Evolutionary conservation across 2,888 invertebrate genomes (phyloP).

Genomic region (Ethmia dodecea): DNA sequence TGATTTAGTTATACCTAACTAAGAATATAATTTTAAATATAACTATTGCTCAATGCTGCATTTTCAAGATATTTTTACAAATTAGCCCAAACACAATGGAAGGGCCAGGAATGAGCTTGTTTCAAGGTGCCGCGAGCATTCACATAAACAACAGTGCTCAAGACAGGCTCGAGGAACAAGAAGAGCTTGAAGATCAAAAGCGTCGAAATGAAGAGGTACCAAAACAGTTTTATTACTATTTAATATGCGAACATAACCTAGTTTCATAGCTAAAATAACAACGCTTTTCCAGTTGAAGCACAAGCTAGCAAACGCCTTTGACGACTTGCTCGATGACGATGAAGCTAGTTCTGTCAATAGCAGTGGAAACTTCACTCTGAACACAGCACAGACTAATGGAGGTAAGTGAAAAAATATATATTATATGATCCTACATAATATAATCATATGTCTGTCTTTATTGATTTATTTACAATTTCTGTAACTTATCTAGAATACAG

Average conservation of each 20-base stretch:
- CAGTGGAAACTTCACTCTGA: conserved; percentile 65
- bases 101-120: conserved; percentile 82
- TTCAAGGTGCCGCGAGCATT: conserved; percentile 81
- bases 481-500: too few relatives aligned
- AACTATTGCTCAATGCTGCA: too few relatives aligned
- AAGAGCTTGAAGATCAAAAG: conserved; percentile 82
- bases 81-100: too few relatives aligned
- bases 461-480: too few relatives aligned
- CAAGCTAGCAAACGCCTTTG: conserved; percentile 81
- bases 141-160: conserved; percentile 81
- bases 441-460: too few relatives aligned
- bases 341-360: conserved; percentile 80
- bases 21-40: too few relatives aligned
- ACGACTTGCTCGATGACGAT: conserved; percentile 82
- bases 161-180: conserved; percentile 81
- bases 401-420: too few relatives aligned
- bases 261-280: neutral
- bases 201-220: conserved; percentile 83
- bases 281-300: conserved; percentile 76
- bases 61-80: too few relatives aligned
- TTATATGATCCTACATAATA: too few relatives aligned
- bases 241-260: too few relatives aligned
- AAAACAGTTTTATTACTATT: too few relatives aligned
- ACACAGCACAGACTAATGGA: conserved; percentile 52
- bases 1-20: too few relatives aligned